A percentile compares a stretch with the other conserved stretches of the same genome.
Evolutionary conservation across 2,888 invertebrate species (phyloP).

Genomic region (Selenia dentaria): DNA sequence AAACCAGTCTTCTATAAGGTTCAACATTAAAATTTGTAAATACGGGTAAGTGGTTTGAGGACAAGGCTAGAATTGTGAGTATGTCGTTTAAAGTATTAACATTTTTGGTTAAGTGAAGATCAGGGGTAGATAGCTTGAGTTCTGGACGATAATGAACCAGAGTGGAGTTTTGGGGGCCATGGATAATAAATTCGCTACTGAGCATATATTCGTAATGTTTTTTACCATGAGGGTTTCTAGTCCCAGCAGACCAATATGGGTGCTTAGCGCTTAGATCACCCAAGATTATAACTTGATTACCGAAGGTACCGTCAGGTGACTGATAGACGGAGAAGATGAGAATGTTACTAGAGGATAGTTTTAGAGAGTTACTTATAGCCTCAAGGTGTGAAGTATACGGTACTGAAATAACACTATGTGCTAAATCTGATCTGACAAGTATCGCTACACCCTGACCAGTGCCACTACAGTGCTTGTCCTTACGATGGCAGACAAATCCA

Average conservation of each 20-base stretch:
- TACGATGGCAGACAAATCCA: no score
- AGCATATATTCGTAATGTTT: not conserved
- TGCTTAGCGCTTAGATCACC: no score
- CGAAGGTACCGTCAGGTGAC: not conserved
- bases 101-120: no score
- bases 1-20: no score
- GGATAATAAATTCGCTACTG: not conserved
- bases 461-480: no score
- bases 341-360: not conserved
- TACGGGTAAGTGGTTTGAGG: not conserved
- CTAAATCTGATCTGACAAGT: no score
- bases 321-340: not conserved
- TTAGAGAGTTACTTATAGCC: not conserved
- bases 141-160: not conserved
- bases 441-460: no score
- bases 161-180: not conserved
- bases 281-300: not conserved
- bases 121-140: no score
- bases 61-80: no score
- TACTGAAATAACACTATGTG: no score
- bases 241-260: not conserved
- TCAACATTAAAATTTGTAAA: not conserved
- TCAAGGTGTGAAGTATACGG: no score
- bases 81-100: no score
- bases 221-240: not conserved